Evolutionary conservation across 1,140 invertebrate genomes (phyloP).

Genomic region (Saccostrea glomerata): DNA sequence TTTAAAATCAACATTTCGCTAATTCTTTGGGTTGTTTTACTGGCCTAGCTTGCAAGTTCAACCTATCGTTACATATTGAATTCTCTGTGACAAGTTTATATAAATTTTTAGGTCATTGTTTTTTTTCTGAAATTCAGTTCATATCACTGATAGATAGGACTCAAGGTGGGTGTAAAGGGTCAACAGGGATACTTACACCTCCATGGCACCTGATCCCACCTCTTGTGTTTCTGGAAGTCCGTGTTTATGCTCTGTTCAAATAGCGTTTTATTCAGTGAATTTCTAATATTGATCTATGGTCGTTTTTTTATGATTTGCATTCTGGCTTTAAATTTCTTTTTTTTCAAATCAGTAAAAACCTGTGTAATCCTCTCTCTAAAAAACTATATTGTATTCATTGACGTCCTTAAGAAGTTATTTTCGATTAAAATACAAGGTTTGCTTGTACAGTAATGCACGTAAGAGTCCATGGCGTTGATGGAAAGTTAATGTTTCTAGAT

Average conservation of each 20-base stretch:
- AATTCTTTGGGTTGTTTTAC: neutral
- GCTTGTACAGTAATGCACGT: no score
- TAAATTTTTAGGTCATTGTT: neutral
- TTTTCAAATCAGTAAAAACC: no score
- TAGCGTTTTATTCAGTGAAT: neutral
- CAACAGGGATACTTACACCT: neutral
- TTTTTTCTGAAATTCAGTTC: neutral
- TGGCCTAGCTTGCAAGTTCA: neutral
- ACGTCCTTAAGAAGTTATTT: no score
- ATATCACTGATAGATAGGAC: neutral
- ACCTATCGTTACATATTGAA: neutral
- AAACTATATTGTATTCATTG: no score
- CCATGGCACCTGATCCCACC: neutral
- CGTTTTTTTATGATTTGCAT: neutral
- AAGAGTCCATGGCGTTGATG: no score
- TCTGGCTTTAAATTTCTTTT: no score
- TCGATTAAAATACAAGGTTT: no score
- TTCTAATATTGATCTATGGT: neutral
- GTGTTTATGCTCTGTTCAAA: neutral
- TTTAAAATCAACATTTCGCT: neutral
- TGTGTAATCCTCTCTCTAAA: no score
- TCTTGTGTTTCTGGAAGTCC: neutral
- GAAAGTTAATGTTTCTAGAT: no score
- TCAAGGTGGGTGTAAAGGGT: neutral
- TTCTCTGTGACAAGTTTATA: neutral